A percentile compares a stretch with the other conserved stretches of the same genome.
Conservation (phyloP, 2,797 vertebrate genomes). For the Avahi laniger region DNA sequence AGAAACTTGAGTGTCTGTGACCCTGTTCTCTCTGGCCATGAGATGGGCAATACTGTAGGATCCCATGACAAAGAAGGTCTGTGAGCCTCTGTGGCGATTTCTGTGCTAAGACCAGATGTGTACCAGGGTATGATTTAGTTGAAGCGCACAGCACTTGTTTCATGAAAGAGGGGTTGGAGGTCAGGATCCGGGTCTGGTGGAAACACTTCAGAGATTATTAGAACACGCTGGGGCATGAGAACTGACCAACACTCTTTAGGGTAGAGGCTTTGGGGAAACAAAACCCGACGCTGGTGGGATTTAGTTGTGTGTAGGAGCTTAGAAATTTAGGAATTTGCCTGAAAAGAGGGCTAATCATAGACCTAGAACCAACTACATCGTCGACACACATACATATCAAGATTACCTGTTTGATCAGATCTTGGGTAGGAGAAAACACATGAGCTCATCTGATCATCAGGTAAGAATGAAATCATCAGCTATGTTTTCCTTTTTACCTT, state of each 20-base stretch:
- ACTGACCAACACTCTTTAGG: not conserved
- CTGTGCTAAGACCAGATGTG: not conserved
- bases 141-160: not conserved
- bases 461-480: not conserved
- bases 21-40: not conserved
- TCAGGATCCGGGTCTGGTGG: not conserved
- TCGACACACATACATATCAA: too few species aligned
- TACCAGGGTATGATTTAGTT: not conserved
- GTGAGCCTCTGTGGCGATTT: fast-evolving
- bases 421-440: not conserved
- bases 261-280: not conserved
- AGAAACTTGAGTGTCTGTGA: not conserved
- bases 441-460: not conserved
- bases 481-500: not conserved
- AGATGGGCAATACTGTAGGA: not conserved
- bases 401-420: not conserved
- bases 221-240: not conserved
- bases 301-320: not conserved
- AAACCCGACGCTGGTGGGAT: not conserved
- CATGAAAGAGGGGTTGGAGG: not conserved
- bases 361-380: not conserved
- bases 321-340: not conserved
- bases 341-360: not conserved
- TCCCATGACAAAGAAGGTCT: not conserved
- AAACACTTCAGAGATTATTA: not conserved